Base-by-base conservation (phyloP, 2,113 vertebrate genomes). In the Forbesichthys papilliferus region DNA sequence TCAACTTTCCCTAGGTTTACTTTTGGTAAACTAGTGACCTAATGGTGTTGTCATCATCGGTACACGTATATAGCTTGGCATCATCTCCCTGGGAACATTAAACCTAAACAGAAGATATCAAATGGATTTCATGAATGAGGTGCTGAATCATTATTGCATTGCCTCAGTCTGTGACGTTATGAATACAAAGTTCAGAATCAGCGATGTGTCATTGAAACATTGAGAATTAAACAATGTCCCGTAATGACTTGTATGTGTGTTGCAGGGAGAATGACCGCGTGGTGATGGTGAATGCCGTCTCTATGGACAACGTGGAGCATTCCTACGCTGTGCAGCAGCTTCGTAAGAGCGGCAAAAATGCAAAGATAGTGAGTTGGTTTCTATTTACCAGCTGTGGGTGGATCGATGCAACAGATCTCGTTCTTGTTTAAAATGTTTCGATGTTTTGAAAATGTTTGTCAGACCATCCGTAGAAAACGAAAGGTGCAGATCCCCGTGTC, bases 281-380 rank as follows among this genome's bases (percentile, higher is more conserved):
- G 76, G 96, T 97, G 14, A 99, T 99, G 97, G 98, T 99, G 77
- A 99, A 98, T 64, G 96, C 94, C 0, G 98, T 99, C 77, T 98
- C 98, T 7, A 98, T 99, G 98, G 97, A 99, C 90, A 99, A 99
- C 3, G 97, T 98, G 8, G 98, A 99, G 69, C 98, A 99, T 77
- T 95, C 96, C 0, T 98, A 99, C 71, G 97, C 98, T 74, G 97
- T 99, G 80, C 96, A 99, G 86, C 98, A 99, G 74, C 91, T 99
- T 68, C 94, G 98, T 78, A 99, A 98, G 91, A 99, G 96, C 73
- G 97, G 98, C 73, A 99, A 99, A 92, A 98, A 97, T 83, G 97
- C 96, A 91, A 98, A 97, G 91, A 98, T 99, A 55, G 97, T 98
- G 93, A 98, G 97, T 90, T 58, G 10, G 8, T 20, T 34, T 62